phyloP scores from a whole-genome alignment of 2,113 vertebrate genomes.

The Triplophysa rosa region DNA sequence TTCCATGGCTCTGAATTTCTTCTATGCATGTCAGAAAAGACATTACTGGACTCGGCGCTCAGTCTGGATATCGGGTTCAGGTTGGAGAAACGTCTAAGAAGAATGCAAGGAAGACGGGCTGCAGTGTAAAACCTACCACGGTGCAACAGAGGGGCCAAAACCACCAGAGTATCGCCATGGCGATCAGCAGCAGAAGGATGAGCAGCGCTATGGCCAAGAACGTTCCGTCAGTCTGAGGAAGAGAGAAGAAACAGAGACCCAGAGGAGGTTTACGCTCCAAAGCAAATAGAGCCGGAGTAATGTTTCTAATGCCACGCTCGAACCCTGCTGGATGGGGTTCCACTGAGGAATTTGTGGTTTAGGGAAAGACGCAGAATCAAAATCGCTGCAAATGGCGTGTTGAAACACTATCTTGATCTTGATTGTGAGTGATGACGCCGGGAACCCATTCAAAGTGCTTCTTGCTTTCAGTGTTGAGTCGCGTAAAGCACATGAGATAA shows the following conservation, averaged over 20 bases:
- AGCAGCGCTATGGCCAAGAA: constrained; percentile 90
- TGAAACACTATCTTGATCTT: background rate
- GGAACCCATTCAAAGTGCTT: background rate
- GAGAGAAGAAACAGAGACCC: constrained; percentile 30
- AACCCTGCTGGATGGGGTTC: constrained; percentile 14
- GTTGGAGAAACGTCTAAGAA: background rate
- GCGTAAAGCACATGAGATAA: too few relatives aligned
- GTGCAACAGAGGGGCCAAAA: constrained; percentile 99
- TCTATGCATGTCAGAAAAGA: background rate
- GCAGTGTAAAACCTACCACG: constrained; percentile 78
- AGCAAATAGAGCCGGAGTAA: background rate
- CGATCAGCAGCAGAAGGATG: constrained; percentile 89
- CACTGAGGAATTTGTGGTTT: background rate
- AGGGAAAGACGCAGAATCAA: background rate
- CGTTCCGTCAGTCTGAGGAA: constrained; percentile 85
- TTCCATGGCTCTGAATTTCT: background rate
- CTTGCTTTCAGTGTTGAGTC: background rate
- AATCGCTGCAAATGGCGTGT: background rate
- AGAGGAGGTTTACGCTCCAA: constrained; percentile 16
- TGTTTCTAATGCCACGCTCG: constrained; percentile 3
- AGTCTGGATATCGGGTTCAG: constrained; percentile 1
- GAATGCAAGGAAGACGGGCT: background rate
- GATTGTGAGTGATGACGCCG: background rate
- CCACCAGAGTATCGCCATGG: constrained; percentile 92
- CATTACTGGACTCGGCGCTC: background rate